Conservation (phyloP, 64 coral and sea anemone genomes). For the Pocillopora damicornis region DNA sequence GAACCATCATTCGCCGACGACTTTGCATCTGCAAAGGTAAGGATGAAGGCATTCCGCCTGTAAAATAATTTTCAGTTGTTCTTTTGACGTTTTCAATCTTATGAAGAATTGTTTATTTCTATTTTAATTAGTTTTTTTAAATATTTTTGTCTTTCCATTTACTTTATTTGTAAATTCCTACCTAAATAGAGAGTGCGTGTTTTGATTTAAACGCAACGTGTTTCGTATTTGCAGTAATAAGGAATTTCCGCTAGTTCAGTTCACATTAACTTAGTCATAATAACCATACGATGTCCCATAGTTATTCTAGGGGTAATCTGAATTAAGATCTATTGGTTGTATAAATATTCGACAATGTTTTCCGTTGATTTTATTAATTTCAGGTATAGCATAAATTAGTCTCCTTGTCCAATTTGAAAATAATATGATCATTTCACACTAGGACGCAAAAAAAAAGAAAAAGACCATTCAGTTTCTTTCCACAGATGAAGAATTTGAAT, state of each 20-base stretch:
- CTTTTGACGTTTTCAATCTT: background rate
- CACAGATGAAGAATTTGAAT: too few relatives aligned
- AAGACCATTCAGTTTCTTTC: too few relatives aligned
- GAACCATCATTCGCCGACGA: conserved; percentile 31
- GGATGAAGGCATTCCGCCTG: background rate
- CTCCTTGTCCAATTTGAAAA: background rate
- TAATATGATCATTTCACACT: too few relatives aligned
- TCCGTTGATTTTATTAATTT: background rate
- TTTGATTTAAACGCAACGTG: conserved; percentile 11
- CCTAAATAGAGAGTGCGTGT: background rate
- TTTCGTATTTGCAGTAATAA: background rate
- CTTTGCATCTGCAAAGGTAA: conserved; percentile 32
- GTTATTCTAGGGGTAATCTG: background rate
- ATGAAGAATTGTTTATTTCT: background rate
- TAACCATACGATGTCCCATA: background rate
- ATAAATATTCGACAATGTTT: background rate
- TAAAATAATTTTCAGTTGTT: background rate
- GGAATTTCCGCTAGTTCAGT: background rate
- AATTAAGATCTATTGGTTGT: background rate
- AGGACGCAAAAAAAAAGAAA: too few relatives aligned
- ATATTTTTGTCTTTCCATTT: background rate
- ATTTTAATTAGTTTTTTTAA: background rate
- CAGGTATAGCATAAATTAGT: background rate
- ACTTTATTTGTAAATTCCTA: conserved; percentile 30
- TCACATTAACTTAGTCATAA: background rate